Conservation (phyloP, 92 coral and sea anemone species). For the Palythoa grandis region DNA sequence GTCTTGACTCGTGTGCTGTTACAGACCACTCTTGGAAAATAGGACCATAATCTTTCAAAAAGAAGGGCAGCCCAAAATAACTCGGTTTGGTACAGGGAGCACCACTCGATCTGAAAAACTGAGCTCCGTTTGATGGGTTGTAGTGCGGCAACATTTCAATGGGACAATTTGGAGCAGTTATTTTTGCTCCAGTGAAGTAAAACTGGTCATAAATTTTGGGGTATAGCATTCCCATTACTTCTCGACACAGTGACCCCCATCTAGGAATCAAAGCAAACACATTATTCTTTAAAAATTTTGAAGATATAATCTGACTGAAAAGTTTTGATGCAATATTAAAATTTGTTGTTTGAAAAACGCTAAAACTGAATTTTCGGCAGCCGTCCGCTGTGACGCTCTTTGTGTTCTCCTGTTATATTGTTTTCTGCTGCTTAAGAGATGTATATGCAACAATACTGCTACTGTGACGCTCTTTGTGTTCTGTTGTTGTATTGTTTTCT, state of each 20-base stretch:
- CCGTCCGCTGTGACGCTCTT: too few species aligned
- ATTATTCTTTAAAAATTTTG: too few species aligned
- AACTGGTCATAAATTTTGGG: slow-evolving; percentile 82
- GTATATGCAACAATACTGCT: too few species aligned
- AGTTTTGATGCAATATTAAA: too few species aligned
- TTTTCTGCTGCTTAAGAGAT: too few species aligned
- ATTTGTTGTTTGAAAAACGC: too few species aligned
- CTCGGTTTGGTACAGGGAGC: slow-evolving; percentile 59
- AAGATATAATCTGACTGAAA: too few species aligned
- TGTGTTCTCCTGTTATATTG: too few species aligned
- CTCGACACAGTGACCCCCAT: slow-evolving; percentile 74
- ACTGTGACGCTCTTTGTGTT: too few species aligned
- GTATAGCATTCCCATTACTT: slow-evolving; percentile 84
- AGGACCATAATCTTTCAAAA: slow-evolving; percentile 85
- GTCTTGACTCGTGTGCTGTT: slow-evolving; percentile 91
- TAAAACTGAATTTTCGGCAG: too few species aligned
- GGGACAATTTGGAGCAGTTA: slow-evolving; percentile 91
- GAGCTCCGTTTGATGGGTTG: slow-evolving; percentile 95
- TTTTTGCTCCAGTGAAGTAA: slow-evolving; percentile 80
- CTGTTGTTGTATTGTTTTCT: too few species aligned
- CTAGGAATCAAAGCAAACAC: slow-evolving; percentile 15
- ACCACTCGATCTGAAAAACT: slow-evolving; percentile 62
- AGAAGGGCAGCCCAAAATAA: slow-evolving; percentile 88
- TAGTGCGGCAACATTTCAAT: slow-evolving; percentile 90
- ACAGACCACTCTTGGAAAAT: slow-evolving; percentile 95